These are phyloP conservation scores for Apostichopus californicus DNA, from an alignment of 35 echinoderm and acorn worm species.

Conservation along the genomic window DNA sequence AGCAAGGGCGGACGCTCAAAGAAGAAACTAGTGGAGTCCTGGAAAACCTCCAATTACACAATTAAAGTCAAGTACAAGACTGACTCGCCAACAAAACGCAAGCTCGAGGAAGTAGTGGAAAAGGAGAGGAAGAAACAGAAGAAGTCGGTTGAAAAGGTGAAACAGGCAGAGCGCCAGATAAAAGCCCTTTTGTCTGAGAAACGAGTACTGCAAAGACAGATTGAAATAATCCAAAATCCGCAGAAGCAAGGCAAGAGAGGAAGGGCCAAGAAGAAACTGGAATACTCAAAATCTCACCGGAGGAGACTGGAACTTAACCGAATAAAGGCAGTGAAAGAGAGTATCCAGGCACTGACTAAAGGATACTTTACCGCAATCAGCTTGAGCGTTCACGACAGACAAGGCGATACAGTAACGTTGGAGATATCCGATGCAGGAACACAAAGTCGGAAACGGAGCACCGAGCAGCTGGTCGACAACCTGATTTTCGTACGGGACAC, in stretches of 20 bases:
- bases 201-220: neutral
- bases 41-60: neutral
- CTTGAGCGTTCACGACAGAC: neutral
- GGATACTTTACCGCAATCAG: neutral
- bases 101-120: neutral
- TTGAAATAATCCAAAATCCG: neutral
- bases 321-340: neutral
- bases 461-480: neutral
- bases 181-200: neutral
- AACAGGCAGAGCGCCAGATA: neutral
- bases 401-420: neutral
- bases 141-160: conserved; percentile 16
- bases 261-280: conserved; percentile 16
- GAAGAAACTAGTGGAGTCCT: neutral
- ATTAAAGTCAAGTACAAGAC: conserved; percentile 3
- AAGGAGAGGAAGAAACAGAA: neutral
- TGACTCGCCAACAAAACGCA: conserved; percentile 35
- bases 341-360: neutral
- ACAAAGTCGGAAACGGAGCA: neutral
- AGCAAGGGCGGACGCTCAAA: neutral
- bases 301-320: neutral
- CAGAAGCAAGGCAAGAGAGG: neutral
- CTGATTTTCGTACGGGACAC: conserved; percentile 20
- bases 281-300: conserved; percentile 15
- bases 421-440: neutral